These are phyloP conservation scores for Drosophila yakuba DNA, from an alignment of 1,140 invertebrate genomes.

Conservation along the genomic window DNA sequence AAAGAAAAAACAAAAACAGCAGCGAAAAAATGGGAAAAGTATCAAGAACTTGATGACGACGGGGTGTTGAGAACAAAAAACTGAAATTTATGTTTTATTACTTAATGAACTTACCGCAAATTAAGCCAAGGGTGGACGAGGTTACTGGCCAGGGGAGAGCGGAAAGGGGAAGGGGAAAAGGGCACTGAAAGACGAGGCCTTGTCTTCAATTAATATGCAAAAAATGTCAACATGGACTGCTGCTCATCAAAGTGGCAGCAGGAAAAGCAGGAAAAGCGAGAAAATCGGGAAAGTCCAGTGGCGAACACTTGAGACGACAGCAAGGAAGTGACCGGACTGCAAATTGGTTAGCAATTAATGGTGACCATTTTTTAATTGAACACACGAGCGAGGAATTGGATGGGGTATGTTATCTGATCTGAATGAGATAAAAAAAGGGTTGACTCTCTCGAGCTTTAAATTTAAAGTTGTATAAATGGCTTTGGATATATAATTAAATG, in stretches of 20 bases:
- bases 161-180: slow-evolving; percentile 8
- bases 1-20: slow-evolving; percentile 52
- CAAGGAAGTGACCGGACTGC: slow-evolving; percentile 49
- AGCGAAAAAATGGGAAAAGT: slow-evolving; percentile 37
- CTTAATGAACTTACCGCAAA: slow-evolving; percentile 83
- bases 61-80: slow-evolving; percentile 33
- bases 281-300: slow-evolving; percentile 29
- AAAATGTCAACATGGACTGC: slow-evolving; percentile 73
- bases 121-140: slow-evolving; percentile 70
- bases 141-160: slow-evolving; percentile 11
- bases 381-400: slow-evolving; percentile 29
- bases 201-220: slow-evolving; percentile 81
- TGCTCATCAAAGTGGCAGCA: slow-evolving; percentile 55
- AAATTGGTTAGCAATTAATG: slow-evolving; percentile 77
- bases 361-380: slow-evolving; percentile 69
- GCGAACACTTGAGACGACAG: slow-evolving; percentile 35
- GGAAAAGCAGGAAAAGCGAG: background rate
- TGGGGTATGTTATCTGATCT: background rate
- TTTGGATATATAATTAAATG: too few relatives aligned
- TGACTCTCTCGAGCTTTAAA: background rate
- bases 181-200: slow-evolving; percentile 32
- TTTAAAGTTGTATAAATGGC: background rate
- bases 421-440: background rate
- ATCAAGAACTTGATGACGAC: slow-evolving; percentile 58
- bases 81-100: slow-evolving; percentile 83